phyloP scores from a whole-genome alignment of 1,140 invertebrate species.

The Penaeus chinensis region DNA sequence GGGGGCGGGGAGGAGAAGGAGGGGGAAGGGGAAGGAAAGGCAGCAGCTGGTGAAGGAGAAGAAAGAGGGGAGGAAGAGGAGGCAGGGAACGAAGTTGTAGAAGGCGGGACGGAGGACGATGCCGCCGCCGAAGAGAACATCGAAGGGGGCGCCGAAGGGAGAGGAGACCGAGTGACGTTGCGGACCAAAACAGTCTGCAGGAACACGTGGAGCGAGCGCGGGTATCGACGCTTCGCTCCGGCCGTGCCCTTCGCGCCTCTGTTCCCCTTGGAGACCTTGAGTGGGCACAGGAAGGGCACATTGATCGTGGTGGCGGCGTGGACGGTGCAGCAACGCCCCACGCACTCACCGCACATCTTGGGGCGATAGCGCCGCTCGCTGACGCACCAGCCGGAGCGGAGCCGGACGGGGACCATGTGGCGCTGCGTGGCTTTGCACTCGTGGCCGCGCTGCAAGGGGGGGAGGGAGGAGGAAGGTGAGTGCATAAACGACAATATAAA shows the following conservation, averaged over 20 bases:
- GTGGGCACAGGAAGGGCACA: constrained; percentile 53
- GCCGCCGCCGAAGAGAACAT: background rate
- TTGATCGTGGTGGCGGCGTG: constrained; percentile 56
- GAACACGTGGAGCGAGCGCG: no score
- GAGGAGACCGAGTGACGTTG: background rate
- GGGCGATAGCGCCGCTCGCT: constrained; percentile 75
- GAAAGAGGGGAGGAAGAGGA: no score
- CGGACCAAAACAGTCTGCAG: no score
- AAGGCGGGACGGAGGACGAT: background rate
- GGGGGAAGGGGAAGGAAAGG: background rate
- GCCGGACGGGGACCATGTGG: constrained; percentile 69
- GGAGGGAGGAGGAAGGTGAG: background rate
- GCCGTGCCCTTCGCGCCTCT: background rate
- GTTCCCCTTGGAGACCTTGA: constrained; percentile 38
- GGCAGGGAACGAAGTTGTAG: background rate
- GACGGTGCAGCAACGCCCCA: constrained; percentile 65
- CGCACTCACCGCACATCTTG: constrained; percentile 75
- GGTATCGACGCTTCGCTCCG: background rate
- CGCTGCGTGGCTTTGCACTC: constrained; percentile 76
- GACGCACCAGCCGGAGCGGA: constrained; percentile 75
- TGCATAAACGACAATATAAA: no score
- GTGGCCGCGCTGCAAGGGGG: constrained; percentile 68
- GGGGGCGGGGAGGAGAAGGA: background rate
- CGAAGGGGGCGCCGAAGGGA: constrained; percentile 7
- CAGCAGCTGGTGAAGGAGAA: background rate